Percentiles rank a stretch among this genome's conserved stretches.
These are phyloP conservation scores for Brevimyrus niger DNA, from an alignment of 2,113 vertebrate species.

Conservation along the genomic window DNA sequence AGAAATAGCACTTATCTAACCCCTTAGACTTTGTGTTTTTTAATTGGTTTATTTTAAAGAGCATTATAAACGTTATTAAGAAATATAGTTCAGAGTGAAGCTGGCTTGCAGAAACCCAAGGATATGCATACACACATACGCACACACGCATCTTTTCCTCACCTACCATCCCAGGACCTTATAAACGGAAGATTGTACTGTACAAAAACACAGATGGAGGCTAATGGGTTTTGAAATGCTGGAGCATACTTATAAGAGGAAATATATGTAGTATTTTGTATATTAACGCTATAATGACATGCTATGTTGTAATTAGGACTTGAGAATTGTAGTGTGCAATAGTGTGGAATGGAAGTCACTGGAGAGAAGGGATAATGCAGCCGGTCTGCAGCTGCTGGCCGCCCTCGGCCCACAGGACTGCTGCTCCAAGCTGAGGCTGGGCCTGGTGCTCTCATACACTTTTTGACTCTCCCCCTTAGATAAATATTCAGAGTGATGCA, in stretches of 20 bases:
- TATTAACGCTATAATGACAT: conserved; percentile 15
- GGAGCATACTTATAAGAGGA: not conserved
- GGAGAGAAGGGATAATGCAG: not conserved
- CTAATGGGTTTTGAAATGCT: not conserved
- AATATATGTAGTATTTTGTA: conserved; percentile 20
- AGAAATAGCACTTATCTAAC: conserved; percentile 3
- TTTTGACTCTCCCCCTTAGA: conserved; percentile 15
- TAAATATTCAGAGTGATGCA: not conserved
- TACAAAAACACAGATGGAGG: conserved; percentile 30
- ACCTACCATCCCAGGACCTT: conserved; percentile 2
- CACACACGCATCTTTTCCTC: not conserved
- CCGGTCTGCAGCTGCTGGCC: not conserved
- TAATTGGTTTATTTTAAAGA: not conserved
- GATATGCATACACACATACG: not conserved
- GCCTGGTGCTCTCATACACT: conserved; percentile 14
- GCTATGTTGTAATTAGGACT: conserved; percentile 15
- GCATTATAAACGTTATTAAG: not conserved
- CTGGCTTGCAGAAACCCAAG: conserved; percentile 12
- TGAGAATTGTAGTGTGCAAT: conserved; percentile 13
- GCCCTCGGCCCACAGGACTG: not conserved
- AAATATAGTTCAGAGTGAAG: conserved; percentile 15
- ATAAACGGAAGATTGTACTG: conserved; percentile 44
- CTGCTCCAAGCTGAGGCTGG: not conserved
- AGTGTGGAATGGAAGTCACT: not conserved
- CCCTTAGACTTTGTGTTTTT: not conserved